Conservation (phyloP, 2,113 vertebrate genomes). For the Dipodomys stephensi region DNA sequence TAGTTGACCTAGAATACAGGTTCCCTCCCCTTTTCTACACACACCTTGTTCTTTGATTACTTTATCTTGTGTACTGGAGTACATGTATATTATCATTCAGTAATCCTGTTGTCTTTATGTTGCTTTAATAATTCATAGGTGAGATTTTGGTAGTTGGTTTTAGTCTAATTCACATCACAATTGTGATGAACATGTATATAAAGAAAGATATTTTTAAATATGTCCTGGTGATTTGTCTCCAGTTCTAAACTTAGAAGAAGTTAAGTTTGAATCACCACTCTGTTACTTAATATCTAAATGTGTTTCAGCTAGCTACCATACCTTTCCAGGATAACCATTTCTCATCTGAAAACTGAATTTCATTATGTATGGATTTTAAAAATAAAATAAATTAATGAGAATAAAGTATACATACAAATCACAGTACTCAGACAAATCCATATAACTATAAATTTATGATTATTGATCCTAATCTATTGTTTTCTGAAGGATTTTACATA, state of each 20-base stretch:
- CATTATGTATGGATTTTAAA: background rate
- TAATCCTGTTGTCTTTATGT: background rate
- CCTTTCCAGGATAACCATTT: background rate
- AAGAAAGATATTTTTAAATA: background rate
- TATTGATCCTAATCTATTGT: background rate
- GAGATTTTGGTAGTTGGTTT: background rate
- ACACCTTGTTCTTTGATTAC: background rate
- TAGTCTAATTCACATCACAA: background rate
- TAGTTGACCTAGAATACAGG: slow-evolving; percentile 6
- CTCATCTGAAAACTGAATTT: background rate
- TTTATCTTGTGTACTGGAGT: background rate
- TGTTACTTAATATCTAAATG: background rate
- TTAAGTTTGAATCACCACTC: background rate
- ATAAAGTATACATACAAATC: no score
- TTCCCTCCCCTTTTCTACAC: background rate
- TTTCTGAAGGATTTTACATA: background rate
- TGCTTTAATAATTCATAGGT: background rate
- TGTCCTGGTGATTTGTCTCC: background rate
- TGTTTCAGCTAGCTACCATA: background rate
- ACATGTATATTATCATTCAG: background rate
- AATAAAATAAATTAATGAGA: background rate
- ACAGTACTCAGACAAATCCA: background rate
- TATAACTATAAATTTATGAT: background rate
- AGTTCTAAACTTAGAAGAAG: background rate
- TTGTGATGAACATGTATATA: background rate